A percentile compares a stretch with the other conserved stretches of the same genome.
Conservation (phyloP, 2,113 vertebrate genomes). For the Egretta garzetta region DNA sequence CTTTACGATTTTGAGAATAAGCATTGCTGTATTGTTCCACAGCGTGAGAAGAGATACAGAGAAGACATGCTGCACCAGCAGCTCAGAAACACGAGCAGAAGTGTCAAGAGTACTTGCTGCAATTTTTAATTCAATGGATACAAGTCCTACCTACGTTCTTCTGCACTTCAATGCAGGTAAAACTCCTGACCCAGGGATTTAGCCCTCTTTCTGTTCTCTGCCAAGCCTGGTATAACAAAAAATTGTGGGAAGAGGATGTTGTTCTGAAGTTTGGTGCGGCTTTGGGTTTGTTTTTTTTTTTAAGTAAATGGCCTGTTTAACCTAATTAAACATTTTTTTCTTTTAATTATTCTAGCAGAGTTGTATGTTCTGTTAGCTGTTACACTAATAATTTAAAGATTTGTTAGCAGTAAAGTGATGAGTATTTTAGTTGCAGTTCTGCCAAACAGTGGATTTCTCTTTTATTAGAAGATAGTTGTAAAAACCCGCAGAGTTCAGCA, state of each 20-base stretch:
- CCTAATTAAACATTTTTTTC: neutral
- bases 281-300: neutral
- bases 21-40: neutral
- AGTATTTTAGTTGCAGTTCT: neutral
- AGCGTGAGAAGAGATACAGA: neutral
- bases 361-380: neutral
- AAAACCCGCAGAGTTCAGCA: neutral
- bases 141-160: neutral
- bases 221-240: neutral
- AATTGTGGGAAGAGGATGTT: accelerated
- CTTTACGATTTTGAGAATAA: neutral
- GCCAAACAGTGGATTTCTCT: neutral
- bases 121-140: neutral
- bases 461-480: neutral
- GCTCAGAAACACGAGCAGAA: neutral
- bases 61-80: neutral
- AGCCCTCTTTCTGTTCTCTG: neutral
- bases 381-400: neutral
- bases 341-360: neutral
- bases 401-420: too few relatives aligned
- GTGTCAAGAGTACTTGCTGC: accelerated
- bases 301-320: neutral
- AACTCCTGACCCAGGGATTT: neutral
- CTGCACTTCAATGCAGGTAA: too few relatives aligned
- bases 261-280: neutral